phyloP scores from a whole-genome alignment of 2,888 invertebrate species.

The Callyntrura guangdongensis region DNA sequence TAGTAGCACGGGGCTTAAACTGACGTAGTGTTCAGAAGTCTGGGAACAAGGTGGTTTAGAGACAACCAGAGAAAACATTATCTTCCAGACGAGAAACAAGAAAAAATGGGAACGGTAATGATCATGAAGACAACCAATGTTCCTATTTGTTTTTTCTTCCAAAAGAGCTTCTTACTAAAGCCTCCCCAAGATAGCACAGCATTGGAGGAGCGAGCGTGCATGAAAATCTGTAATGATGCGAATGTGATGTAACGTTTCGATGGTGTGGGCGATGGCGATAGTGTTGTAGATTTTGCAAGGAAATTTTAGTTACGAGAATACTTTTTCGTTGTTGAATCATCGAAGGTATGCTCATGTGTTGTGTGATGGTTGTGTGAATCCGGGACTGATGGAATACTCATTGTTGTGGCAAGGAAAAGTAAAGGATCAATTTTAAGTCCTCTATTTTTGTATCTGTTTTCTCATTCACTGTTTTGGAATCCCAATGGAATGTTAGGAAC shows the following conservation, averaged over 20 bases:
- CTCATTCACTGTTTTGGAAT: background rate
- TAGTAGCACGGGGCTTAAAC: background rate
- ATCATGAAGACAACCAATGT: constrained; percentile 6
- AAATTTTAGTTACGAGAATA: too few species aligned
- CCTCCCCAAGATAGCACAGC: background rate
- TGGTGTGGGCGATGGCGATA: background rate
- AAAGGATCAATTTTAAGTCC: background rate
- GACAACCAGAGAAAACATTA: background rate
- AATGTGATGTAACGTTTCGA: background rate
- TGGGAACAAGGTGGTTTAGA: background rate
- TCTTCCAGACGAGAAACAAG: background rate
- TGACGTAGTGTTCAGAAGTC: too few species aligned
- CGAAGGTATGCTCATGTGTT: background rate
- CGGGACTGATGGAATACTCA: too few species aligned
- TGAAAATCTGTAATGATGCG: background rate
- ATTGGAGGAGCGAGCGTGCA: background rate
- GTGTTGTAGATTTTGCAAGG: too few species aligned
- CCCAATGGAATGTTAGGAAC: too few species aligned
- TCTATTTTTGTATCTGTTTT: background rate
- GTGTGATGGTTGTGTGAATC: too few species aligned
- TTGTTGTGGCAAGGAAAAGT: background rate
- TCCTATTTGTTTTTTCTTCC: background rate
- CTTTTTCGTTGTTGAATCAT: constrained; percentile 1
- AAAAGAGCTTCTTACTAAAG: background rate
- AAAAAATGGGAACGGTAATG: background rate